Evolutionary conservation across 2,797 vertebrate genomes (phyloP), one percentile per base, ranked within the genome.

Genomic region (Enteromius afrohamiltoni): DNA sequence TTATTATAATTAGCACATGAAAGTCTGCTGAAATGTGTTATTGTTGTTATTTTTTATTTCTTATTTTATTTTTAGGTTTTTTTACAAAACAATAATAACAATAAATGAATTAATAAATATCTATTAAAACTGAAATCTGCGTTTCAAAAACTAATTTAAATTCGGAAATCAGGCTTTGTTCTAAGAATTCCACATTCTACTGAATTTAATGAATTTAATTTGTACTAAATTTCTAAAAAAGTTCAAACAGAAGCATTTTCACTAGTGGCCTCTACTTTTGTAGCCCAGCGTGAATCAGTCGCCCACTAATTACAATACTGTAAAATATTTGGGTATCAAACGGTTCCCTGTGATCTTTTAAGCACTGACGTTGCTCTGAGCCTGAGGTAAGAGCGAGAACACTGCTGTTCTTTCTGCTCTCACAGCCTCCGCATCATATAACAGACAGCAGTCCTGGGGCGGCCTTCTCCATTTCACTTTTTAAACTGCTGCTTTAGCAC

Each of bases 391-490:
- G 31, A 83, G 37, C 23, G 77, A 67, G 68, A 79, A 83, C 51
- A 47, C 58, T 74, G 81, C 85, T 79, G 77, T 58, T 68, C 47
- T 26, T 40, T 49, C 40, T 55, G 53, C 49, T 83, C 14, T 34
- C 69, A 49, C 74, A 16, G 80, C 79, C 60, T 85, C 80, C 65
- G 77, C 86, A 85, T 80, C 85, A 86, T 78, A 62, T 77, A 85
- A 76, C 74, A 86, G 69, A 84, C 82, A 85, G 79, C 81, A 85
- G 81, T 84, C 85, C 83, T 84, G 74, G 76, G 83, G 86, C 85
- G 82, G 70, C 82, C 84, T 86, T 83, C 84, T 87, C 84, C 80
- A 85, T 86, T 86, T 87, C 84, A 86, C 62, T 85, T 85, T 85
- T 78, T 82, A 83, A 88, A 82, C 86, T 65, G 79, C 82, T 76